Percentiles rank a stretch among this genome's conserved stretches.
These are phyloP conservation scores for Pelodiscus sinensis DNA, from an alignment of 2,113 vertebrate genomes.

Conservation along the genomic window DNA sequence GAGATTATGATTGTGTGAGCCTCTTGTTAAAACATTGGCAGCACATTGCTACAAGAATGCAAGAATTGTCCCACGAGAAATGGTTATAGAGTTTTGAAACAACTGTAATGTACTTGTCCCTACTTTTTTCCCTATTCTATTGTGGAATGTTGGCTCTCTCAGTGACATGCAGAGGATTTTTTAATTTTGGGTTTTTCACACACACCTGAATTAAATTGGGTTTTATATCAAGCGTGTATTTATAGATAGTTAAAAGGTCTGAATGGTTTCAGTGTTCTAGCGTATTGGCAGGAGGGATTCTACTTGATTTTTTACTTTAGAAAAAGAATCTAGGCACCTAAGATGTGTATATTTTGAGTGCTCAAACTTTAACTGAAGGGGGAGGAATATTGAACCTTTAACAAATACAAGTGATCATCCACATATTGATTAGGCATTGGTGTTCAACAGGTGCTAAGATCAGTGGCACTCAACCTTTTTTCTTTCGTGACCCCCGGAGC, in stretches of 20 bases:
- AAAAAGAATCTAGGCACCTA: background rate
- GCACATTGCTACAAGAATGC: background rate
- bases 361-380: background rate
- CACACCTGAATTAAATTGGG: too few species aligned
- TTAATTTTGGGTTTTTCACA: background rate
- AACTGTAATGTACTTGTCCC: background rate
- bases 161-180: background rate
- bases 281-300: background rate
- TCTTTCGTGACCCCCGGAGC: too few species aligned
- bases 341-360: background rate
- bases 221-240: background rate
- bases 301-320: background rate
- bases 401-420: background rate
- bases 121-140: background rate
- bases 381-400: background rate
- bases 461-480: too few species aligned
- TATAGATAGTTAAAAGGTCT: background rate
- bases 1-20: background rate
- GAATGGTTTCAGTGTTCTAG: background rate
- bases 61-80: background rate
- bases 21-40: background rate
- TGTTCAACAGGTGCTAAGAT: background rate
- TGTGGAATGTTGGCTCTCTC: background rate
- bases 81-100: background rate
- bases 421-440: background rate